A percentile compares a stretch with the other conserved stretches of the same genome.
phyloP scores from a whole-genome alignment of 2,797 vertebrate species.

The Phataginus tetradactyla region DNA sequence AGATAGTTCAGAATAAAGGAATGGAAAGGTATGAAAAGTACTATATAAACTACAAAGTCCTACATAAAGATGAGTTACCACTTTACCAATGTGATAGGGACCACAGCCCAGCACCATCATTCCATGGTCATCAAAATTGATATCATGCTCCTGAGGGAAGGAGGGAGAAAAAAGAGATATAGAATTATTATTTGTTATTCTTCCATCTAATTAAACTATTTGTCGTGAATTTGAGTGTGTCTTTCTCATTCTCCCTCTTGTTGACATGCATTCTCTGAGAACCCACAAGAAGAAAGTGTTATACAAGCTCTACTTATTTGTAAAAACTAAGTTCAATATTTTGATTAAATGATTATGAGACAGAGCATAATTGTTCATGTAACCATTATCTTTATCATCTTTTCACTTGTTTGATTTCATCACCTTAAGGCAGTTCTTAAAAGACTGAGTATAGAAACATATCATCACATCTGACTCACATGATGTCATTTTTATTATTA shows the following conservation, averaged over 20 bases:
- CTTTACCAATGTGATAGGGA: constrained; percentile 97
- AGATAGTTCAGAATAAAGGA: not conserved
- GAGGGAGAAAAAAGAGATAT: constrained; percentile 52
- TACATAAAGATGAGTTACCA: constrained; percentile 37
- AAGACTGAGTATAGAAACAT: not conserved
- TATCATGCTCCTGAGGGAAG: constrained; percentile 92
- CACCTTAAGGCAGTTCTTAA: constrained; percentile 13
- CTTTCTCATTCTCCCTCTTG: not conserved
- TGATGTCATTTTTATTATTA: not conserved
- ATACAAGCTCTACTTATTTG: not conserved
- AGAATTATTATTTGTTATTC: not conserved
- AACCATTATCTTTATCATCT: not conserved
- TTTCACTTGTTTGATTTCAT: not conserved
- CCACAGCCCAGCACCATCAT: constrained; percentile 97
- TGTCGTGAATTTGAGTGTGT: not conserved
- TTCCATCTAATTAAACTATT: not conserved
- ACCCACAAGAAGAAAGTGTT: not conserved
- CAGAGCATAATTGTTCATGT: not conserved
- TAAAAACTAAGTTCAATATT: not conserved
- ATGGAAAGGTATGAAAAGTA: not conserved
- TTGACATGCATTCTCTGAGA: not conserved
- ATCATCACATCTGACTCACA: not conserved
- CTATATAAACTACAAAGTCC: not conserved
- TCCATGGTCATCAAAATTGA: constrained; percentile 94
- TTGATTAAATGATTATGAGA: not conserved